Percentiles rank a stretch among this genome's conserved stretches.
Conservation (phyloP, 2,888 invertebrate genomes). For the Penaeus monodon region DNA sequence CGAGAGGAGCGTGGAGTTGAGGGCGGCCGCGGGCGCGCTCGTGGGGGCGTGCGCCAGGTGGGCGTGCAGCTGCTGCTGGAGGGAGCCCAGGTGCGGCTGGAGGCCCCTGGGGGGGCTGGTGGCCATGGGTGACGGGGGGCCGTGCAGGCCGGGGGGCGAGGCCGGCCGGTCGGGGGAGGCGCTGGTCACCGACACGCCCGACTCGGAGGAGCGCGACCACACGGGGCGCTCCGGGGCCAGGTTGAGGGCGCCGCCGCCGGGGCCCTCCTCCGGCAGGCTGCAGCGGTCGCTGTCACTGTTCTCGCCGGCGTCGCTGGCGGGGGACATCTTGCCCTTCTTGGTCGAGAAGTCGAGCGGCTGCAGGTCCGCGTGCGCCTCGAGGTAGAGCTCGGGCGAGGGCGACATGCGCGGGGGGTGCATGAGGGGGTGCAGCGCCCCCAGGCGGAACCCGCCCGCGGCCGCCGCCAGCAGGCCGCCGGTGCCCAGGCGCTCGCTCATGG, state of each 20-base stretch:
- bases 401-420: neutral
- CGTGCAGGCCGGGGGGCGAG: neutral
- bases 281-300: slow-evolving; percentile 18
- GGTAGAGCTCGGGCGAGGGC: slow-evolving; percentile 16
- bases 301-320: slow-evolving; percentile 4
- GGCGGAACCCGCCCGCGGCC: neutral
- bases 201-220: neutral
- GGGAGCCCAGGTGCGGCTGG: neutral
- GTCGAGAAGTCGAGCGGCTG: slow-evolving; percentile 56
- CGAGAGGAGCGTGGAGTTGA: slow-evolving; percentile 32
- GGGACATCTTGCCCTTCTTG: slow-evolving; percentile 23
- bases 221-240: neutral
- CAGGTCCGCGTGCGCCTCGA: slow-evolving; percentile 27
- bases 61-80: neutral
- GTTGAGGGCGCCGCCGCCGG: neutral
- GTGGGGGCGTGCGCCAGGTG: neutral
- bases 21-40: neutral
- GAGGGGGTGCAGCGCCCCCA: neutral
- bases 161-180: neutral
- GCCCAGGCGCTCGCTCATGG: slow-evolving; percentile 28
- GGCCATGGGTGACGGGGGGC: slow-evolving; percentile 23
- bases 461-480: slow-evolving; percentile 4
- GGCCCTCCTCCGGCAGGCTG: neutral
- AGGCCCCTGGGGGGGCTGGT: slow-evolving; percentile 3
- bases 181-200: neutral